These are phyloP conservation scores for Fulica atra DNA, from an alignment of 2,113 vertebrate genomes.

Conservation along the genomic window DNA sequence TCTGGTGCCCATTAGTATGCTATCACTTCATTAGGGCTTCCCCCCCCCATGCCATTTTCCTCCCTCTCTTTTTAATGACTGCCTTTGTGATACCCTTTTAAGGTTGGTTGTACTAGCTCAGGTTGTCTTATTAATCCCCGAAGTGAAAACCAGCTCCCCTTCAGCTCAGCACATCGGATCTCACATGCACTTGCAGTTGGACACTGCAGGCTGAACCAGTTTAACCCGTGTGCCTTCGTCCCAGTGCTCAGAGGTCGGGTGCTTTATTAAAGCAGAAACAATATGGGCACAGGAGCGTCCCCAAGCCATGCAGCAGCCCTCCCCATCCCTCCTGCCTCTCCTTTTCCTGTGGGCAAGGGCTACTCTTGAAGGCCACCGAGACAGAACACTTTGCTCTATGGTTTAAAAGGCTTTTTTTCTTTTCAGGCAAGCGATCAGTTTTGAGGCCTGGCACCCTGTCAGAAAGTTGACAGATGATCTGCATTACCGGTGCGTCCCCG, in stretches of 20 bases:
- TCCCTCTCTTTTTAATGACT: neutral
- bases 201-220: neutral
- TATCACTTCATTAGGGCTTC: neutral
- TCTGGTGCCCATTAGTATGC: neutral
- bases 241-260: neutral
- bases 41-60: neutral
- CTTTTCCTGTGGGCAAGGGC: slow-evolving; percentile 7
- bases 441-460: slow-evolving; percentile 61
- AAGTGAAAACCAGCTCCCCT: neutral
- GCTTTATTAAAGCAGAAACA: neutral
- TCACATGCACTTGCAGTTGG: neutral
- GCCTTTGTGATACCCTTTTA: neutral
- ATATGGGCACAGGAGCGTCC: neutral
- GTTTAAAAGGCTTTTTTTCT: slow-evolving; percentile 46
- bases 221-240: slow-evolving; percentile 18
- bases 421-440: slow-evolving; percentile 38
- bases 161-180: neutral
- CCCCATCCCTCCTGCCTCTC: neutral
- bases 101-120: neutral
- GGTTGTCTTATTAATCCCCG: neutral
- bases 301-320: neutral
- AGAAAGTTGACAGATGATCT: slow-evolving; percentile 54
- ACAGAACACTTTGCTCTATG: slow-evolving; percentile 1
- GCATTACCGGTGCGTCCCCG: slow-evolving; percentile 16
- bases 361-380: slow-evolving; percentile 58